phyloP scores from a whole-genome alignment of 1,140 invertebrate species.

The Polyergus mexicanus region DNA sequence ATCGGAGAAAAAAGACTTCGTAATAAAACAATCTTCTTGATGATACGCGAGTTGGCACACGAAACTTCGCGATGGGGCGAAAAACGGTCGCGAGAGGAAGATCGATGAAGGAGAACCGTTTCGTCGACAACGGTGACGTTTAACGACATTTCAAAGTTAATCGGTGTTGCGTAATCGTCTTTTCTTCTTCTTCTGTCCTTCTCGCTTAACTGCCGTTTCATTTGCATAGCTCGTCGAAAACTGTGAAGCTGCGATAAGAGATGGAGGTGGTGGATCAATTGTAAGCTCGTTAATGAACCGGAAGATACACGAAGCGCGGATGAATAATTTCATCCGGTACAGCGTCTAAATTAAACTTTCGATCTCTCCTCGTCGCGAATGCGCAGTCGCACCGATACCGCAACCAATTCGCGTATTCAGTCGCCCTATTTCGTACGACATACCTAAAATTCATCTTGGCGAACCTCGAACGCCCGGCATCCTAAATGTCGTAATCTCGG shows the following conservation, averaged over 20 bases:
- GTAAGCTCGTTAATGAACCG: conserved; percentile 42
- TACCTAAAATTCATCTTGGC: conserved; percentile 41
- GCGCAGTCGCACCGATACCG: background rate
- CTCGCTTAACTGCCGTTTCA: background rate
- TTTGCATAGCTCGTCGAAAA: conserved; percentile 32
- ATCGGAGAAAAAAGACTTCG: background rate
- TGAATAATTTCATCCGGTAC: conserved; percentile 24
- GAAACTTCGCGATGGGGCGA: background rate
- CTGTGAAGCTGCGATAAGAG: conserved; percentile 39
- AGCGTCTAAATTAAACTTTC: background rate
- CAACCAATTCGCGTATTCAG: background rate
- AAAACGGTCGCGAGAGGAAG: background rate
- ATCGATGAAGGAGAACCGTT: background rate
- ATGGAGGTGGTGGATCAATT: conserved; percentile 39
- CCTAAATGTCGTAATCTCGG: conserved; percentile 39
- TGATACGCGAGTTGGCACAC: conserved; percentile 24
- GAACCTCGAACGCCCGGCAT: conserved; percentile 26
- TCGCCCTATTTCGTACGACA: conserved; percentile 32
- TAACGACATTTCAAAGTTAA: conserved; percentile 52
- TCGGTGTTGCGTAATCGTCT: conserved; percentile 31
- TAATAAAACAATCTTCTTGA: conserved; percentile 17
- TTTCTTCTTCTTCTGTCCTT: background rate
- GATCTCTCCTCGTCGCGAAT: background rate
- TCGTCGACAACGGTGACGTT: conserved; percentile 2
- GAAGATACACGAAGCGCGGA: conserved; percentile 41